A percentile compares a stretch with the other conserved stretches of the same genome.
These are phyloP conservation scores for Diplazon laetatorius DNA, from an alignment of 2,888 invertebrate species.

Conservation along the genomic window DNA sequence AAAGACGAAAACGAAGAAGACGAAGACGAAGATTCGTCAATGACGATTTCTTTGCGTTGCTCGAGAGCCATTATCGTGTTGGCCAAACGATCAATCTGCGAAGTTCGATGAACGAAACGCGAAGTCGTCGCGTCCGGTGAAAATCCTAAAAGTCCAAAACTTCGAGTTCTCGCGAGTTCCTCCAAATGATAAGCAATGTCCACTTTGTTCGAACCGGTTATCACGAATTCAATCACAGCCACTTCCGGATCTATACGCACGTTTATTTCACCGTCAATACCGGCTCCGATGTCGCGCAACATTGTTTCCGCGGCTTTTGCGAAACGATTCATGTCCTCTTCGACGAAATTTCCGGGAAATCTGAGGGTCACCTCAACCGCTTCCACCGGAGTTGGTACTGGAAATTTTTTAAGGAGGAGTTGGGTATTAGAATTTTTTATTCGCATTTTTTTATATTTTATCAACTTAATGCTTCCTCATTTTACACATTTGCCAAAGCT, in stretches of 20 bases:
- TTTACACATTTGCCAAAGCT: no score
- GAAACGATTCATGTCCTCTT: slow-evolving; percentile 76
- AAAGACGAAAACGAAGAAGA: slow-evolving; percentile 83
- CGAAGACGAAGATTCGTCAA: slow-evolving; percentile 87
- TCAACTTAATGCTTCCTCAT: no score
- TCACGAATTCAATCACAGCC: slow-evolving; percentile 80
- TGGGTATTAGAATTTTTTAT: no score
- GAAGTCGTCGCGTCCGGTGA: slow-evolving; percentile 87
- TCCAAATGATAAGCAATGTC: slow-evolving; percentile 92
- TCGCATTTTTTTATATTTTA: no score
- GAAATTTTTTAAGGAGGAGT: no score
- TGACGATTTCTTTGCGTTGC: slow-evolving; percentile 88
- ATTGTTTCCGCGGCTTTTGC: slow-evolving; percentile 76
- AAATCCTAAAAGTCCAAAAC: slow-evolving; percentile 83
- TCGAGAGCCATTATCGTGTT: slow-evolving; percentile 84
- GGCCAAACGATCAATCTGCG: slow-evolving; percentile 77
- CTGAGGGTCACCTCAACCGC: slow-evolving; percentile 90
- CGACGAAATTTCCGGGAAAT: slow-evolving; percentile 85
- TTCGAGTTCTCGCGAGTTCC: slow-evolving; percentile 87
- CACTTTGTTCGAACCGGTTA: slow-evolving; percentile 89
- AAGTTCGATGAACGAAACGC: slow-evolving; percentile 85
- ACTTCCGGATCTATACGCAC: slow-evolving; percentile 78
- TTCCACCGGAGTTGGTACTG: slow-evolving; percentile 89
- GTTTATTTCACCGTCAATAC: slow-evolving; percentile 75
- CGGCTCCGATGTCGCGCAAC: slow-evolving; percentile 78